Evolutionary conservation across 2,888 invertebrate species (phyloP), one percentile per base, ranked within the genome.

Genomic region (Gymnoscelis rufifasciata): DNA sequence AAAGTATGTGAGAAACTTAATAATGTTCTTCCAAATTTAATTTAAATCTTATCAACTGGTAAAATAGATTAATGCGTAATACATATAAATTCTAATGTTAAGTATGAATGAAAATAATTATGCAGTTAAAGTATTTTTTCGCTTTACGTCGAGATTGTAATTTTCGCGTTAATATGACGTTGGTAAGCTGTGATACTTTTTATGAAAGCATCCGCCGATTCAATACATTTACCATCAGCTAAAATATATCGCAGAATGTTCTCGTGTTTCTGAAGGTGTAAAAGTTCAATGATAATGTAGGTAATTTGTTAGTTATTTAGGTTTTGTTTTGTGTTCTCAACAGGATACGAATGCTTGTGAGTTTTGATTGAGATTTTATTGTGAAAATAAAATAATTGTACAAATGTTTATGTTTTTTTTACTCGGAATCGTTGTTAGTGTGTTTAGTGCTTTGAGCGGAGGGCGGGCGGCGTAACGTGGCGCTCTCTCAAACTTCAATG

Each of bases 301-400:
- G 51, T 56, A 64, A n/a, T 71, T 74, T 74, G 66, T 78, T 78
- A 78, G 72, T 78, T 71, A 68, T 75, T 74, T 75, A 71, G 71
- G 71, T 72, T 76, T 74, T 74, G 75, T 78, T 79, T 79, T 75
- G 74, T 76, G 74, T 78, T 77, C 74, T 71, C 74, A 74, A 70
- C 68, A 71, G 71, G 68, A 70, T 76, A 66, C 67, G 81, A 58
- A 78, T 83, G 83, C 68, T 78, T 80, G 83, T 66, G 77, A 73
- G 80, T 84, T 86, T 86, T 80, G 86, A 86, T 78, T 80, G 80
- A 72, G 74, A 79, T 80, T 84, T 86, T 82, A 79, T 76, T 78
- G 77, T 77, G 78, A 71, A 83, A 82, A 84, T 84, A 83, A 49
- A 83, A 72, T 57, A 70, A 78, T 77, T 81, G 76, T 82, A 83